These are phyloP conservation scores for Fissipunctia ypsillon DNA, from an alignment of 2,888 invertebrate species.

Conservation along the genomic window DNA sequence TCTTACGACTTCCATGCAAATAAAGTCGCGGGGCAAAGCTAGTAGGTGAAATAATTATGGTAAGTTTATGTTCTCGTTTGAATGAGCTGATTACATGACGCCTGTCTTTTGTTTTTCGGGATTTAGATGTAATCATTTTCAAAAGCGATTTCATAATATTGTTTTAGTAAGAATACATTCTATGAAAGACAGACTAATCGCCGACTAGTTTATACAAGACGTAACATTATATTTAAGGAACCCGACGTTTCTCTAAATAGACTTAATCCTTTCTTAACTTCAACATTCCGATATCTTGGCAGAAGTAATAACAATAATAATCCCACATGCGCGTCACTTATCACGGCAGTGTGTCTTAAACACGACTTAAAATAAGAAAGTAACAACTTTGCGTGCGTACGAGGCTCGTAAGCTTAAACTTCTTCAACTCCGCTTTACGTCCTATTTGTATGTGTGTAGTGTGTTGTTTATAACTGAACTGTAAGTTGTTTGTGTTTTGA, in stretches of 20 bases:
- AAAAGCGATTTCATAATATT: not conserved
- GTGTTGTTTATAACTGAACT: conserved; percentile 59
- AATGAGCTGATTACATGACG: not conserved
- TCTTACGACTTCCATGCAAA: no score
- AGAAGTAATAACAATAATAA: conserved; percentile 45
- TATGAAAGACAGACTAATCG: conserved; percentile 7
- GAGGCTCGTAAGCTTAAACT: conserved; percentile 59
- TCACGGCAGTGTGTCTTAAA: conserved; percentile 49
- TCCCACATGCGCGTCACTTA: conserved; percentile 24
- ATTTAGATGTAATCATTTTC: not conserved
- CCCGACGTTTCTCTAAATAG: conserved; percentile 21
- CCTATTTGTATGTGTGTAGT: conserved; percentile 51
- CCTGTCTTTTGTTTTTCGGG: not conserved
- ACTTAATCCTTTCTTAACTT: conserved; percentile 45
- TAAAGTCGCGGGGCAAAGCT: no score
- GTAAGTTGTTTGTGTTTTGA: conserved; percentile 49
- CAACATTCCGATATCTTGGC: conserved; percentile 39
- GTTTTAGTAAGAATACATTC: not conserved
- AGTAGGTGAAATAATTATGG: conserved; percentile 10
- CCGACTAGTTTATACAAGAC: not conserved
- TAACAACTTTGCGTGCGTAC: conserved; percentile 66
- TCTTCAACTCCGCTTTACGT: conserved; percentile 59
- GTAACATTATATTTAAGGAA: conserved; percentile 24
- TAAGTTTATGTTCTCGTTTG: not conserved
- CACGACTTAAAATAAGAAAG: conserved; percentile 64